Evolutionary conservation across 2,888 invertebrate species (phyloP).

Genomic region (Papilio protenor): DNA sequence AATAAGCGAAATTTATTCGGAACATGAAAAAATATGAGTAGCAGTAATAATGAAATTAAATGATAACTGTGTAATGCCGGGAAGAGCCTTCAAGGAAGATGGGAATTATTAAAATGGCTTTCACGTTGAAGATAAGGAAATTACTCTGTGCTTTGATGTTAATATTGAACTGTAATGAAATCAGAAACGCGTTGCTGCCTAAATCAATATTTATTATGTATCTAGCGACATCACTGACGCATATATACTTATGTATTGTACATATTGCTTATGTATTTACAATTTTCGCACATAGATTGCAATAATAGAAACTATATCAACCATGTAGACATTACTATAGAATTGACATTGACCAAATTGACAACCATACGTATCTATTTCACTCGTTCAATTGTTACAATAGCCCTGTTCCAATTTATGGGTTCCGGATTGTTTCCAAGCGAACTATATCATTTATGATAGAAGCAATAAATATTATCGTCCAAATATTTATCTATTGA

Average conservation of each 20-base stretch:
- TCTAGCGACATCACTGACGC: neutral
- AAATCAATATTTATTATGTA: neutral
- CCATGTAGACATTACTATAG: neutral
- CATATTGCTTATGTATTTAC: neutral
- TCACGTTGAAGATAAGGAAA: conserved; percentile 10
- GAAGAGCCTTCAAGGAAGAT: conserved; percentile 9
- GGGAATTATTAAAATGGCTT: conserved; percentile 31
- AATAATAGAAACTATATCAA: neutral
- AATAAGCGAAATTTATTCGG: neutral
- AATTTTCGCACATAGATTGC: conserved; percentile 2
- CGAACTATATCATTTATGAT: conserved; percentile 12
- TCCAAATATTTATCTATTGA: conserved; percentile 15
- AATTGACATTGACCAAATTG: conserved; percentile 37
- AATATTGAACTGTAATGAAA: conserved; percentile 17
- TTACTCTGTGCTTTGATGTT: conserved; percentile 12
- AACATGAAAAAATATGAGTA: neutral
- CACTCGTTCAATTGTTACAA: conserved; percentile 36
- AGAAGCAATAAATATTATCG: conserved; percentile 19
- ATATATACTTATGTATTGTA: neutral
- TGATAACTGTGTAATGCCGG: neutral
- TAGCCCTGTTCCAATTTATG: conserved; percentile 27
- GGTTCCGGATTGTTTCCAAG: conserved; percentile 33
- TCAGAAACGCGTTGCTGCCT: neutral
- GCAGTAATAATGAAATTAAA: neutral
- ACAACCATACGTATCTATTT: conserved; percentile 30